Base-by-base conservation (phyloP, 2,888 invertebrate genomes). In the Spialia ferax region DNA sequence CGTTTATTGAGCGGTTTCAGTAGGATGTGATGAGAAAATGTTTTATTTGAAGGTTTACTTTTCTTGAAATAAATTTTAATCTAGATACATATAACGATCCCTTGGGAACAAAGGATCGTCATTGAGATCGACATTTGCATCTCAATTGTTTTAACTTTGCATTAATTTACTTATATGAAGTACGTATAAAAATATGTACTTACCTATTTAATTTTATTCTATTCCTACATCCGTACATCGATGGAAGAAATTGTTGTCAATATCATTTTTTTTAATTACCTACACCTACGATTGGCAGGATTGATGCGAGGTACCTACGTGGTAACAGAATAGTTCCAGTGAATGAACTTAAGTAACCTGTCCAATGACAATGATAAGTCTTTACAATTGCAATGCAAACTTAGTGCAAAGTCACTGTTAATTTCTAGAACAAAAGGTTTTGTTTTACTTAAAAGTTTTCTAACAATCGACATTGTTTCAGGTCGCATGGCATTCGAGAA, bases 401-500 rank as follows among this genome's bases (percentile, higher is more conserved):
- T 13, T 50, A 2, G 7, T 52, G 3, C 23, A 42, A 42, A 42
- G 8, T 10, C 15, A 42, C 2, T 42, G 15, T 42, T 18, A 6
- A 45, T 45, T 45, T 18, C 22, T 22, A 22, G 22, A 22, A 22
- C 50, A 52, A 23, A 23, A 3, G 18, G 6, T 50, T 45, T 62
- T 72, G 23, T 45, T 42, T 63, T 38, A 54, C 26, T 20, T 45
- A 45, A 26, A 62, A 13, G 15, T 55, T 26, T 60, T 32, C 23
- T 65, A 42, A 65, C 65, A 65, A 59, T 59, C 13, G 35, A 65
- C 42, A 59, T 75, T 73, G 70, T 94, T 91, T 56, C 94, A 96
- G 98, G 96, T 78, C 96, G 97, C 80, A 97, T 97, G 83, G 98
- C 98, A 13, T 99, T 98, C 83, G 98, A 98, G 90, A 99, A 99